Base-by-base conservation (phyloP, 2,888 invertebrate genomes). In the Onchidella celtica region DNA sequence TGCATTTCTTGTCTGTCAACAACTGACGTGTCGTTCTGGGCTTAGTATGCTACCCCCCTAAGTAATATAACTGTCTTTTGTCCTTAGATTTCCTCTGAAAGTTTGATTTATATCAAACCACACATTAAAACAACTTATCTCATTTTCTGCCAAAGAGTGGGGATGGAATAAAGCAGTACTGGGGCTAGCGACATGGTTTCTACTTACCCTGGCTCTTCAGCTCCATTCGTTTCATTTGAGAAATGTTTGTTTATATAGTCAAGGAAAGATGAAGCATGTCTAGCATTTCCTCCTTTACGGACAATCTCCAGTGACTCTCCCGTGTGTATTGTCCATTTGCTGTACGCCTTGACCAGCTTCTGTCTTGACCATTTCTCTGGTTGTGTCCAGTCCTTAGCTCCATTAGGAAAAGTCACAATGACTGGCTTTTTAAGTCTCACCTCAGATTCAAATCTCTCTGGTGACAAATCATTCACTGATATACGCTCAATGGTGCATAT, bases 291-390 rank as follows among this genome's bases (percentile, higher is more conserved):
- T 14, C 91, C 91, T 36, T 85, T 81, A 4, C 90, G 86, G 2
- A 91, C 90, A 66, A 91, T 90, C 76, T 91, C 91, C 38, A 88
- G 79, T 3, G 90, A 88, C 72, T 87, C 88, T 3, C 91, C 91
- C 17, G 88, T 86, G 57, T 84, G 66, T 1, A 91, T 84, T 17
- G 82, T 79, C 89, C 89, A 89, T 34, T 89, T 76, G 17, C 90
- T 90, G 81, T 91, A 91, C 1, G 27, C 57, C 24, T 66, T 72
- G 11, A 38, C 24, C 40, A 73, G 47, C 32, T 57, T 63, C n/a
- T 3, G 21, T 65, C 36, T 87, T 3, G 89, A 87, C 91, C 91
- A 91, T 63, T 83, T 83, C 1, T 65, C 70, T 1, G 89, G 86
- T n/a, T 86, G 82, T 4, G 90, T 90, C 91, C 91, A 91, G 55